These are phyloP conservation scores for Hymenopus coronatus DNA, from an alignment of 2,888 invertebrate species.

Conservation along the genomic window DNA sequence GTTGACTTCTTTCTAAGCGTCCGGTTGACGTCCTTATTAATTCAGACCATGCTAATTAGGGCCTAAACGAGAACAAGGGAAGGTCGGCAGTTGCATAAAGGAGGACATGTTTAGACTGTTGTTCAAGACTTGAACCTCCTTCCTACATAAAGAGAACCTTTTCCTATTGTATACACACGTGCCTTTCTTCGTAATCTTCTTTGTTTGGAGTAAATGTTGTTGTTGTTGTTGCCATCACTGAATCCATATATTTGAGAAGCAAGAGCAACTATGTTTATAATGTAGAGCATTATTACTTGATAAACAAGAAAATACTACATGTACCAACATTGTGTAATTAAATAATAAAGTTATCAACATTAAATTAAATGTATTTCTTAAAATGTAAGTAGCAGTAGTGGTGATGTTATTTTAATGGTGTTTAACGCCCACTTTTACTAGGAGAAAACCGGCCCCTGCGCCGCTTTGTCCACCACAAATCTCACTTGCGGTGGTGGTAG, in stretches of 20 bases:
- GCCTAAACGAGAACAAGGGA: conserved; percentile 23
- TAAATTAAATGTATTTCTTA: neutral
- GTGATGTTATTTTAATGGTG: no score
- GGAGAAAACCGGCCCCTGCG: no score
- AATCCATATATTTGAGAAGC: neutral
- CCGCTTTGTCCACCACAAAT: no score
- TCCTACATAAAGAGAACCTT: neutral
- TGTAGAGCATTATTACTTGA: neutral
- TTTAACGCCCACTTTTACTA: no score
- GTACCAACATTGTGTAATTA: neutral
- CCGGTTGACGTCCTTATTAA: conserved; percentile 16
- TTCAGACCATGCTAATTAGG: conserved; percentile 26
- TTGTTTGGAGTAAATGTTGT: neutral
- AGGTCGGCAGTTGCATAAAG: neutral
- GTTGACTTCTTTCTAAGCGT: neutral
- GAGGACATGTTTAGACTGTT: conserved; percentile 12
- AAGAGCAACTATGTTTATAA: neutral
- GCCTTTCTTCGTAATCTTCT: neutral
- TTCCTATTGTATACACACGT: neutral
- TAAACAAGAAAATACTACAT: neutral
- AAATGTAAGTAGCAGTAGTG: no score
- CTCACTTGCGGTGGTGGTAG: no score
- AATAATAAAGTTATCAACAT: neutral
- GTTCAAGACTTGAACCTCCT: neutral
- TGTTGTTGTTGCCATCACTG: neutral